A percentile compares a stretch with the other conserved stretches of the same genome.
phyloP scores from a whole-genome alignment of 2,888 invertebrate genomes.

The Rutpela maculata region DNA sequence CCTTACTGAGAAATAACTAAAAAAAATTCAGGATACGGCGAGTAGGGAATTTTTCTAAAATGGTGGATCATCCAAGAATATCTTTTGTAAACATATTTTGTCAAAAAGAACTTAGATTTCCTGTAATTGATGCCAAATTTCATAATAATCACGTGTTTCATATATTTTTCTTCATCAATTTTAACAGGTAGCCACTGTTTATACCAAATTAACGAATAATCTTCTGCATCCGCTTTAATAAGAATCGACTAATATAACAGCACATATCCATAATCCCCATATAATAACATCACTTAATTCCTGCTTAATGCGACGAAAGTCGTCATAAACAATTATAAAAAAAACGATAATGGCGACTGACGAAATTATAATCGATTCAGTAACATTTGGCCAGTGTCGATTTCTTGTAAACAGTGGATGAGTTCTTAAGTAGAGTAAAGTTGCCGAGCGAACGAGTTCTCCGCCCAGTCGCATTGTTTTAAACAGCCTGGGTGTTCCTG shows the following conservation, averaged over 20 bases:
- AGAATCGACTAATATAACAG: too few relatives aligned
- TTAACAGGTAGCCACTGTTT: too few relatives aligned
- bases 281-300: background rate
- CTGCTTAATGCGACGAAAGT: background rate
- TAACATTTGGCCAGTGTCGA: constrained; percentile 42
- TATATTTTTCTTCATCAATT: too few relatives aligned
- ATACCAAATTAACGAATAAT: too few relatives aligned
- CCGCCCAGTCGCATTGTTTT: constrained; percentile 61
- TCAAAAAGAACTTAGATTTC: too few relatives aligned
- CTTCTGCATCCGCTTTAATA: background rate
- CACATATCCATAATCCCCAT: background rate
- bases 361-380: constrained; percentile 38
- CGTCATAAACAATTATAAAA: constrained; percentile 9
- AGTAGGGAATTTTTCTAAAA: too few relatives aligned
- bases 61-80: too few relatives aligned
- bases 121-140: too few relatives aligned
- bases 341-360: constrained; percentile 29
- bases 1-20: too few relatives aligned
- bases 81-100: too few relatives aligned
- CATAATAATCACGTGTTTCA: too few relatives aligned
- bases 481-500: constrained; percentile 47
- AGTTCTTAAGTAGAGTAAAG: constrained; percentile 39
- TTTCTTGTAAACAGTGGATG: constrained; percentile 34
- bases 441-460: constrained; percentile 38
- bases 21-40: too few relatives aligned